Percentiles rank a stretch among this genome's conserved stretches.
phyloP scores from a whole-genome alignment of 2,888 invertebrate genomes.

The Byasa hedistus region DNA sequence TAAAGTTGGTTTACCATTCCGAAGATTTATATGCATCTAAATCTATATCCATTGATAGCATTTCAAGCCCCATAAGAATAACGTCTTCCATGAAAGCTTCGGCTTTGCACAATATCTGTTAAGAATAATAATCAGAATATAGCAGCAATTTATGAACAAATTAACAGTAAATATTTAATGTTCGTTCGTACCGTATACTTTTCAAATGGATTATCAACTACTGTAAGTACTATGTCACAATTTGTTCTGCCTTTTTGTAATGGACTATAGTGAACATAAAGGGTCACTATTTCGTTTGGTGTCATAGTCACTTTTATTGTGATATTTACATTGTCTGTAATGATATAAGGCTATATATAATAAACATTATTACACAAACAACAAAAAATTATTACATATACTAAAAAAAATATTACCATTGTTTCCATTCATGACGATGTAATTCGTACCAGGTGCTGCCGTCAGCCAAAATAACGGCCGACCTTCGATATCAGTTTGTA shows the following conservation, averaged over 20 bases:
- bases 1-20: conserved; percentile 44
- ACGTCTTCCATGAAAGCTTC: conserved; percentile 75
- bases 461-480: conserved; percentile 63
- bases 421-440: conserved; percentile 43
- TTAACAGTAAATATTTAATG: neutral
- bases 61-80: conserved; percentile 63
- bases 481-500: conserved; percentile 45
- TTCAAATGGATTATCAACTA: conserved; percentile 67
- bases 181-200: conserved; percentile 54
- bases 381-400: neutral
- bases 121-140: conserved; percentile 8
- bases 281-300: conserved; percentile 50
- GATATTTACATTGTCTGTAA: conserved; percentile 51
- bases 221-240: conserved; percentile 60
- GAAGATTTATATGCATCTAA: conserved; percentile 51
- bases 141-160: neutral
- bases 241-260: conserved; percentile 55
- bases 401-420: conserved; percentile 44
- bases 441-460: conserved; percentile 40
- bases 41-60: conserved; percentile 69
- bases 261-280: conserved; percentile 61
- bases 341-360: neutral
- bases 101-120: conserved; percentile 64
- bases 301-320: conserved; percentile 46
- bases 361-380: conserved; percentile 5